Base-by-base conservation (phyloP, 2,113 vertebrate genomes). In the Rhodinocichla rosea region DNA sequence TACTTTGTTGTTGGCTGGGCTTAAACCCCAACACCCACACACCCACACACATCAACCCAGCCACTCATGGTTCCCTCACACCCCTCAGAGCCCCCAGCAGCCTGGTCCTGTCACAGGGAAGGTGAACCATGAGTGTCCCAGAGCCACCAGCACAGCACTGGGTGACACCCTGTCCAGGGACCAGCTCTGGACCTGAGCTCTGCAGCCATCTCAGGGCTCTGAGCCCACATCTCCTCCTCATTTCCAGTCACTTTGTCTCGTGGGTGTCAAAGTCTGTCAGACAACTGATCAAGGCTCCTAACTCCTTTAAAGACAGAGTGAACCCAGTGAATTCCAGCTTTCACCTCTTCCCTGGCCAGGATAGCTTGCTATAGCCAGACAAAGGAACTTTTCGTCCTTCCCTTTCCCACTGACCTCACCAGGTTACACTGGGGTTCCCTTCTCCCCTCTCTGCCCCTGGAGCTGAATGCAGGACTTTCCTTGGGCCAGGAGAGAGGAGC, bases 121-220 rank as follows among this genome's bases (percentile, higher is more conserved):
- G 20, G 5, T 35, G 13, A 26, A 21, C 24, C 9, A 5, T 21
- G 75, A 11, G n/a, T 71, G 57, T 33, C 50, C 67, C 59, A 56
- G 65, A 42, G 50, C 27, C 13, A 5, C 10, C 24, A 15, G 73
- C 42, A 42, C 27, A 64, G 50, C 42, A 16, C 28, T 1, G 3
- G 39, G 49, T 6, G 22, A 28, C 33, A 17, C 24, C 27, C 4
- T 1, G n/a, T 6, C 26, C 45, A 6, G 62, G 13, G 33, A 27
- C 24, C 70, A 11, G 15, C 70, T 32, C 77, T 40, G 1, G 0
- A 0, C 27, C 42, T 27, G 26, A 56, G 11, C 42, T 49, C 82
- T 6, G 30, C 60, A 22, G 26, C 47, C 57, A 12, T 12, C 27
- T 22, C 37, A 32, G 18, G 35, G 52, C 65, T 87, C 47, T 32